Evolutionary conservation across 1,140 invertebrate species (phyloP).

Genomic region (Aricia agestis): DNA sequence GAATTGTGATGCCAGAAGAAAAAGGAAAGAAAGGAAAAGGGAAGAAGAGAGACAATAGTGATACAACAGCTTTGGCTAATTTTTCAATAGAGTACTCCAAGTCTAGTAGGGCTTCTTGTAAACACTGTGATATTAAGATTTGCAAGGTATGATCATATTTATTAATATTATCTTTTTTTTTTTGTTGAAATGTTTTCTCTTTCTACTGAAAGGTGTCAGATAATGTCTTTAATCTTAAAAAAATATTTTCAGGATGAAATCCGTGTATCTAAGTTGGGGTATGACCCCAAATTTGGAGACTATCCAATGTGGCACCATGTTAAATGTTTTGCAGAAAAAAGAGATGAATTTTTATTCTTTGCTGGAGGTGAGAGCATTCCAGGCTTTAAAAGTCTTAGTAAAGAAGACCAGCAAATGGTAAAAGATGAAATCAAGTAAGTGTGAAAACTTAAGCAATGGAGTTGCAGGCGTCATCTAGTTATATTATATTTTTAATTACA

Average conservation of each 20-base stretch:
- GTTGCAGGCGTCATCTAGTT: no score
- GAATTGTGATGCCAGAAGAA: conserved; percentile 52
- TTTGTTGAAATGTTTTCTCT: no score
- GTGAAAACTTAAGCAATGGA: conserved; percentile 17
- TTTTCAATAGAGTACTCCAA: conserved; percentile 93
- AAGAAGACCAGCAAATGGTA: conserved; percentile 85
- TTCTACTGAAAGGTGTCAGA: no score
- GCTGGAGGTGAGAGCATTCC: conserved; percentile 83
- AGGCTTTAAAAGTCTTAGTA: conserved; percentile 83
- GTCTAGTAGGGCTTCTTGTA: conserved; percentile 87
- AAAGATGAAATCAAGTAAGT: conserved; percentile 82
- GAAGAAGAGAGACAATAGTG: conserved; percentile 49
- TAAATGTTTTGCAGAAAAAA: conserved; percentile 91
- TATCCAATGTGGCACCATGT: conserved; percentile 93
- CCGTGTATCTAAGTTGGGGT: conserved; percentile 91
- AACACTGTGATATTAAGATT: conserved; percentile 92
- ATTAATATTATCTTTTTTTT: conserved; percentile 13
- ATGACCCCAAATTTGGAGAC: conserved; percentile 89
- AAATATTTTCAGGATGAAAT: conserved; percentile 80
- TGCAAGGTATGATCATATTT: conserved; percentile 77
- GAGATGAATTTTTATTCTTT: conserved; percentile 86
- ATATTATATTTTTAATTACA: conserved; percentile 19
- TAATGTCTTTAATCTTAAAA: no score
- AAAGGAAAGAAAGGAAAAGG: conserved; percentile 55
- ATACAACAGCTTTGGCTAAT: conserved; percentile 77